Percentiles rank a stretch among this genome's conserved stretches.
Conservation (phyloP, 2,888 invertebrate species). For the Sepioteuthis lessoniana region DNA sequence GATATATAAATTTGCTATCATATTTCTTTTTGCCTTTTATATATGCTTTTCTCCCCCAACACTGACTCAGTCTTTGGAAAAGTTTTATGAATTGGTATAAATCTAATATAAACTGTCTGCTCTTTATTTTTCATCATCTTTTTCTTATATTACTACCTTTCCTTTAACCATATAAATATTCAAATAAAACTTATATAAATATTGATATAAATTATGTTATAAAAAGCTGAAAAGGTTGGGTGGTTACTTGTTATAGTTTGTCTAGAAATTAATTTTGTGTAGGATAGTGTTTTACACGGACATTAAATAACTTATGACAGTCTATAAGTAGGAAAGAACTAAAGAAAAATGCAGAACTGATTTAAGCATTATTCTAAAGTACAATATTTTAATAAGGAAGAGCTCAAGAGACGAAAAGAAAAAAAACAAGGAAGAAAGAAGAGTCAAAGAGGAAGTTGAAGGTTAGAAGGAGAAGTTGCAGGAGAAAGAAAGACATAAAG, state of each 20-base stretch:
- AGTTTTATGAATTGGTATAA: not conserved
- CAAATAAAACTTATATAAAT: not conserved
- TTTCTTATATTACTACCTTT: not conserved
- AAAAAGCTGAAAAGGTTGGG: not conserved
- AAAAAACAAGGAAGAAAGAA: not conserved
- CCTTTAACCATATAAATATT: not conserved
- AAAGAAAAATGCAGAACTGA: not conserved
- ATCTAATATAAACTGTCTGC: not conserved
- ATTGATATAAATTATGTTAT: not conserved
- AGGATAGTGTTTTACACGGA: too few species aligned
- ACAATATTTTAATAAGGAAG: conserved; percentile 33
- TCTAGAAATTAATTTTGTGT: not conserved
- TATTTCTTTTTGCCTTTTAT: too few species aligned
- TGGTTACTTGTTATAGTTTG: not conserved
- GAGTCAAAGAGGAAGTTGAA: too few species aligned
- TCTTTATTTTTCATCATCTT: not conserved
- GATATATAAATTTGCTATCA: too few species aligned
- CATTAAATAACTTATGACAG: too few species aligned
- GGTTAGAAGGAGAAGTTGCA: too few species aligned
- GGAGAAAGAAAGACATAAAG: too few species aligned
- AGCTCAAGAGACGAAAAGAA: not conserved
- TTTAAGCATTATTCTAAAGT: not conserved
- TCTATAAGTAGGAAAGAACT: not conserved
- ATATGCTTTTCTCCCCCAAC: too few species aligned
- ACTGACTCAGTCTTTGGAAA: not conserved